Evolutionary conservation across 2,113 vertebrate species (phyloP).

Genomic region (Podilymbus podiceps): DNA sequence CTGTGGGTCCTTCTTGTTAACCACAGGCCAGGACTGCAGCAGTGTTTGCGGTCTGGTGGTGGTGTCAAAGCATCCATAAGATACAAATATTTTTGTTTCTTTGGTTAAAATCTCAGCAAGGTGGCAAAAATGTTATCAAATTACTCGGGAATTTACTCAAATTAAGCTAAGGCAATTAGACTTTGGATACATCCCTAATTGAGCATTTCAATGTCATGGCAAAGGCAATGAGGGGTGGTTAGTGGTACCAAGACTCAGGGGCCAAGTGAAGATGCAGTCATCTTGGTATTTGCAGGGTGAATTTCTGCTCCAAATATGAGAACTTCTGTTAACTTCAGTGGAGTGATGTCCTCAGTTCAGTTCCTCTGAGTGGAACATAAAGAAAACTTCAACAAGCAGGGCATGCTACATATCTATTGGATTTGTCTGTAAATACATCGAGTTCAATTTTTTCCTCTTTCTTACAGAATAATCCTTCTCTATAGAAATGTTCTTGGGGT

Average conservation of each 20-base stretch:
- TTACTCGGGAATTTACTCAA: neutral
- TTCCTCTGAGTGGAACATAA: neutral
- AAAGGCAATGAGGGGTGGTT: neutral
- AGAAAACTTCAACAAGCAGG: neutral
- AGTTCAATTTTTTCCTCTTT: neutral
- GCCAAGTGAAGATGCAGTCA: neutral
- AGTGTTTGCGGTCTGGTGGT: fast-evolving
- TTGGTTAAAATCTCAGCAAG: neutral
- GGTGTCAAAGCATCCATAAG: neutral
- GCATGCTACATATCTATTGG: neutral
- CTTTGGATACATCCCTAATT: neutral
- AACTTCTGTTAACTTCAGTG: neutral
- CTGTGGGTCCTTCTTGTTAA: neutral
- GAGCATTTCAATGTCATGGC: neutral
- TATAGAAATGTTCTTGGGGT: neutral
- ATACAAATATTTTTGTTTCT: neutral
- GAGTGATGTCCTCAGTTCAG: neutral
- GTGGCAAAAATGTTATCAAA: neutral
- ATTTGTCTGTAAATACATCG: neutral
- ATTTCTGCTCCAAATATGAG: neutral
- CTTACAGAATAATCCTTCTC: neutral
- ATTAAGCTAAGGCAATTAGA: neutral
- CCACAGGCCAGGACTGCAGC: neutral
- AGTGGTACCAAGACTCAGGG: neutral
- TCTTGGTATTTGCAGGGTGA: neutral